Evolutionary conservation across 1,140 invertebrate species (phyloP).

Genomic region (Chlorops oryzae): DNA sequence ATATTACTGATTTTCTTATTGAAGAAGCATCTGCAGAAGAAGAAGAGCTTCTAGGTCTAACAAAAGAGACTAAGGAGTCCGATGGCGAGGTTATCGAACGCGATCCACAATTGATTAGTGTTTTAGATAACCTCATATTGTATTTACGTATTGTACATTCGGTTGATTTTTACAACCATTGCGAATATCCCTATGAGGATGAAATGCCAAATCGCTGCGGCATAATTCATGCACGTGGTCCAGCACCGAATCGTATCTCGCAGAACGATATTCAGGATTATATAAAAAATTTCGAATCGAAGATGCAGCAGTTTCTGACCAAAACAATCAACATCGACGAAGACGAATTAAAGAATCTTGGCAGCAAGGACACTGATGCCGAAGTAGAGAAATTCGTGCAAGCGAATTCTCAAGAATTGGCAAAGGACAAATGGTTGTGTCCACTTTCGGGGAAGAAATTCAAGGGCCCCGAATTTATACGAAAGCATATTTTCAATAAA

Average conservation of each 20-base stretch:
- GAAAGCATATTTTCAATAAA: conserved; percentile 98
- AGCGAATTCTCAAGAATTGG: conserved; percentile 90
- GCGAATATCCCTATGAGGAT: conserved; percentile 98
- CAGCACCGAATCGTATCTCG: conserved; percentile 72
- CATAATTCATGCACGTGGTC: conserved; percentile 93
- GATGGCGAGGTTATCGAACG: conserved; percentile 63
- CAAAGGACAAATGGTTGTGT: conserved; percentile 98
- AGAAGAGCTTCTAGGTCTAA: conserved; percentile 84
- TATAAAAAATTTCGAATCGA: conserved; percentile 72
- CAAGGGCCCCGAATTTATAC: conserved; percentile 97
- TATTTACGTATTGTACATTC: conserved; percentile 97
- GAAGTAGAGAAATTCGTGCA: conserved; percentile 93
- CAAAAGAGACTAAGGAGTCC: conserved; percentile 52
- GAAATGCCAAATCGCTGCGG: conserved; percentile 99
- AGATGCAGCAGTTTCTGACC: conserved; percentile 83
- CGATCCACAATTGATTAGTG: conserved; percentile 70
- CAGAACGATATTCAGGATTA: conserved; percentile 69
- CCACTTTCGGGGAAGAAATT: conserved; percentile 98
- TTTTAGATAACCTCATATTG: conserved; percentile 71
- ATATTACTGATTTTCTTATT: conserved; percentile 96
- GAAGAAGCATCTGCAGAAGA: conserved; percentile 98
- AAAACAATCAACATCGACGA: conserved; percentile 61
- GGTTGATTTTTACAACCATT: conserved; percentile 98
- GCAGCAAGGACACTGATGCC: conserved; percentile 77
- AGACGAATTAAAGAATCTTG: conserved; percentile 80